Evolutionary conservation across 1,140 invertebrate species (phyloP).

Genomic region (Temnothorax longispinosus): DNA sequence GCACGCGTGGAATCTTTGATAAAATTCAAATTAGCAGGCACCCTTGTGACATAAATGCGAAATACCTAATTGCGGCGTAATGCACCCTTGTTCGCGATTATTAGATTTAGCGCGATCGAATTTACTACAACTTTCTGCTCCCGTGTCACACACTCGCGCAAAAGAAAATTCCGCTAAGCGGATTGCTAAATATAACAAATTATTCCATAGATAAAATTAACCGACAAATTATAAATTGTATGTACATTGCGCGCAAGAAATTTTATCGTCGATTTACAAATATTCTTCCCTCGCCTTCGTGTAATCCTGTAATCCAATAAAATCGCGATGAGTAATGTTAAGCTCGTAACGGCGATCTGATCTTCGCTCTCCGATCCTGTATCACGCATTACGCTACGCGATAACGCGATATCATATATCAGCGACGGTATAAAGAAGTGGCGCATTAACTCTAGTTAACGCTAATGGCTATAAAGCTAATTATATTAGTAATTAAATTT

Average conservation of each 20-base stretch:
- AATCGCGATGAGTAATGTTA: not conserved
- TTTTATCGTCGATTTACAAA: not conserved
- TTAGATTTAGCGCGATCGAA: conserved; percentile 41
- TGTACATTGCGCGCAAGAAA: not conserved
- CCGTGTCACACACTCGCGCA: not conserved
- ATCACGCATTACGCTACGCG: not conserved
- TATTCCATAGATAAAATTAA: not conserved
- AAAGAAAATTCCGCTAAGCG: conserved; percentile 27
- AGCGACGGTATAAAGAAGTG: not conserved
- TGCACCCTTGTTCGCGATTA: conserved; percentile 16
- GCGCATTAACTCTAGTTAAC: conserved; percentile 25
- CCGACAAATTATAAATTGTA: not conserved
- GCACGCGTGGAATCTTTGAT: not conserved
- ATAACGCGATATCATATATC: conserved; percentile 13
- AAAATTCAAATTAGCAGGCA: conserved; percentile 45
- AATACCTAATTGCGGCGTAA: conserved; percentile 47
- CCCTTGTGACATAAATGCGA: conserved; percentile 42
- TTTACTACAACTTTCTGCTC: not conserved
- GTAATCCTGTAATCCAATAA: not conserved
- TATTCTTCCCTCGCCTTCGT: too few relatives aligned
- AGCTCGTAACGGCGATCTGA: not conserved
- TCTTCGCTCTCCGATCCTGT: not conserved
- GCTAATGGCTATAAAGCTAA: conserved; percentile 29
- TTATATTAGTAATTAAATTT: conserved; percentile 6
- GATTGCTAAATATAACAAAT: not conserved